Evolutionary conservation across 2,888 invertebrate genomes (phyloP).

Genomic region (Lymantria dispar): DNA sequence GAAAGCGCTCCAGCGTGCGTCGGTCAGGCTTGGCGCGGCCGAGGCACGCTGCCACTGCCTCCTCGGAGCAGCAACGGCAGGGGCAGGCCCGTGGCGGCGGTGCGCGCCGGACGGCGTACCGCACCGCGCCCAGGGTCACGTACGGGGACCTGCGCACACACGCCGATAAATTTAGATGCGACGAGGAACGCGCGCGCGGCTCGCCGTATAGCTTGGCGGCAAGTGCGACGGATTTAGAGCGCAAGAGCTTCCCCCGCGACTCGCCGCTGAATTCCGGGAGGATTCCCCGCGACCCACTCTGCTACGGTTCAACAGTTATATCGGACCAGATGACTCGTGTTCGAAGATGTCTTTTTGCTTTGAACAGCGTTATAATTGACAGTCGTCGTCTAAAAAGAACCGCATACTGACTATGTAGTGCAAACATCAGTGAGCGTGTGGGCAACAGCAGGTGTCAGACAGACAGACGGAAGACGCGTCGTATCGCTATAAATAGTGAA

Average conservation of each 20-base stretch:
- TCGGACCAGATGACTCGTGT: conserved; percentile 60
- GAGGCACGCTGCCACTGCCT: conserved; percentile 79
- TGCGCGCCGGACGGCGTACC: conserved; percentile 86
- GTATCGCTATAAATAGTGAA: conserved; percentile 64
- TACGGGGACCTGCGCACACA: conserved; percentile 78
- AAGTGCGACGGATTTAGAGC: conserved; percentile 77
- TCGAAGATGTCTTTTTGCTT: conserved; percentile 37
- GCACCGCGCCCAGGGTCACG: conserved; percentile 87
- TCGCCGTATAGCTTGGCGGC: conserved; percentile 69
- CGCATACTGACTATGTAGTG: conserved; percentile 35
- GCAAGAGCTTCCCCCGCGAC: conserved; percentile 66
- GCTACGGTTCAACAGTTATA: conserved; percentile 59
- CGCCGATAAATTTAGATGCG: conserved; percentile 48
- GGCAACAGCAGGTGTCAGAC: conserved; percentile 64
- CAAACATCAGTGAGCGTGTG: conserved; percentile 41
- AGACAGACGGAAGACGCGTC: conserved; percentile 76
- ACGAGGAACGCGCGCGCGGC: conserved; percentile 50
- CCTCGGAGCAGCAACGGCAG: conserved; percentile 82
- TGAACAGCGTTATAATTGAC: conserved; percentile 44
- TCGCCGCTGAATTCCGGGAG: conserved; percentile 72
- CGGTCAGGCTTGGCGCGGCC: conserved; percentile 77
- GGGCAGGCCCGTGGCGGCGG: conserved; percentile 83
- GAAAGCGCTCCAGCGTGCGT: conserved; percentile 92
- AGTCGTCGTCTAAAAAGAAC: conserved; percentile 27
- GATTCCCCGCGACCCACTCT: conserved; percentile 76